Percentiles rank a stretch among this genome's conserved stretches.
Conservation (phyloP, 2,797 vertebrate genomes). For the Centropyge bicolor region DNA sequence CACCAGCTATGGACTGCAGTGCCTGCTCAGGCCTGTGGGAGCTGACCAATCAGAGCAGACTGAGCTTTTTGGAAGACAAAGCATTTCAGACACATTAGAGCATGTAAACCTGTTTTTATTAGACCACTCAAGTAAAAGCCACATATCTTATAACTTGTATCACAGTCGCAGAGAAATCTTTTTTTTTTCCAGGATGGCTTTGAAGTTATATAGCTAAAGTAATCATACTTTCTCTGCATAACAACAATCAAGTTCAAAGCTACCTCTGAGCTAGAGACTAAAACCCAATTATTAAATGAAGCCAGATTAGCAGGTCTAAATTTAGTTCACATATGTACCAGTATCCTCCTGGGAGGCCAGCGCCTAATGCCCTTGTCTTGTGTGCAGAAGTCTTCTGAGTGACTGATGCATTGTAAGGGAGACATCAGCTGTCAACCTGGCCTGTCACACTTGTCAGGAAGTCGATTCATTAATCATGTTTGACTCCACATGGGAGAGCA, state of each 20-base stretch:
- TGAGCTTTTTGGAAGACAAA: no score
- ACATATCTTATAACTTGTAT: not conserved
- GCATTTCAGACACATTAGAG: no score
- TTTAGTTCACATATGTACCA: slow-evolving; percentile 40
- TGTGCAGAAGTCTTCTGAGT: slow-evolving; percentile 31
- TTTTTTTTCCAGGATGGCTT: not conserved
- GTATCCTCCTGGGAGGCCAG: slow-evolving; percentile 25
- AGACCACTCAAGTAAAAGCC: no score
- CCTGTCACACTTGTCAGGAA: slow-evolving; percentile 69
- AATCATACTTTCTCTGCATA: not conserved
- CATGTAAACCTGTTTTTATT: no score
- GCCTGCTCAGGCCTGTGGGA: no score
- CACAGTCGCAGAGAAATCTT: not conserved
- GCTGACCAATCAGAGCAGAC: no score
- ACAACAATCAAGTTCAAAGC: not conserved
- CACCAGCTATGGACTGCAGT: no score
- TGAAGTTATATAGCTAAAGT: not conserved
- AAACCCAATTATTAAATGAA: slow-evolving; percentile 8
- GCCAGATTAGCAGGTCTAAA: slow-evolving; percentile 17
- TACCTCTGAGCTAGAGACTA: slow-evolving; percentile 14
- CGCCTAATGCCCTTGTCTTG: slow-evolving; percentile 47
- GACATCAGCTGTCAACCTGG: slow-evolving; percentile 70
- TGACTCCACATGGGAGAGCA: slow-evolving; percentile 64
- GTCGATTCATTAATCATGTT: slow-evolving; percentile 78
- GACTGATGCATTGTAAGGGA: slow-evolving; percentile 59